Evolutionary conservation across 2,113 vertebrate genomes (phyloP).

Genomic region (Gnathonemus echidnorhynchus): DNA sequence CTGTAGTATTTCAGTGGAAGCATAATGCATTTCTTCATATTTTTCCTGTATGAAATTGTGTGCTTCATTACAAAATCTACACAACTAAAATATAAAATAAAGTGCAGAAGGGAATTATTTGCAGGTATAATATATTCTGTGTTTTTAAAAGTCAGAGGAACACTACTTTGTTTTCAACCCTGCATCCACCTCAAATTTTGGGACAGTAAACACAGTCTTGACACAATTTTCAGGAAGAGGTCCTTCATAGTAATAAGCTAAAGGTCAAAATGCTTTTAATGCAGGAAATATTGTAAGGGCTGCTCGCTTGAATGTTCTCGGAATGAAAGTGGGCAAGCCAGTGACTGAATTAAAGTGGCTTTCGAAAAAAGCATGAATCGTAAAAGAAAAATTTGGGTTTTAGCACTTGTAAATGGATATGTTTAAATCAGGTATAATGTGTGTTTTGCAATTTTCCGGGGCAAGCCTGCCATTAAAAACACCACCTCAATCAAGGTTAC

Average conservation of each 20-base stretch:
- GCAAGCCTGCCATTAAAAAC: not conserved
- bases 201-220: not conserved
- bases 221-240: not conserved
- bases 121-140: not conserved
- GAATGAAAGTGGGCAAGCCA: not conserved
- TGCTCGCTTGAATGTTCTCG: not conserved
- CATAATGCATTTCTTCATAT: not conserved
- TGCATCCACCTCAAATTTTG: not conserved
- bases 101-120: not conserved
- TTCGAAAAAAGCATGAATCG: not conserved
- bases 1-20: not conserved
- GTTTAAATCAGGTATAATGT: not conserved
- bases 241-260: not conserved
- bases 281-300: not conserved
- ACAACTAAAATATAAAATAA: not conserved
- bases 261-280: slow-evolving; percentile 8
- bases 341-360: not conserved
- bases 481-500: not conserved
- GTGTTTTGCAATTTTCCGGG: not conserved
- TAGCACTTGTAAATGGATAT: not conserved
- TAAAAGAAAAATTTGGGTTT: not conserved
- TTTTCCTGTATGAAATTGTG: not conserved
- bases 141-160: not conserved
- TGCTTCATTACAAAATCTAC: not conserved
- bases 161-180: not conserved